Base-by-base conservation (phyloP, 2,888 invertebrate species). In the Parnassius glacialis region DNA sequence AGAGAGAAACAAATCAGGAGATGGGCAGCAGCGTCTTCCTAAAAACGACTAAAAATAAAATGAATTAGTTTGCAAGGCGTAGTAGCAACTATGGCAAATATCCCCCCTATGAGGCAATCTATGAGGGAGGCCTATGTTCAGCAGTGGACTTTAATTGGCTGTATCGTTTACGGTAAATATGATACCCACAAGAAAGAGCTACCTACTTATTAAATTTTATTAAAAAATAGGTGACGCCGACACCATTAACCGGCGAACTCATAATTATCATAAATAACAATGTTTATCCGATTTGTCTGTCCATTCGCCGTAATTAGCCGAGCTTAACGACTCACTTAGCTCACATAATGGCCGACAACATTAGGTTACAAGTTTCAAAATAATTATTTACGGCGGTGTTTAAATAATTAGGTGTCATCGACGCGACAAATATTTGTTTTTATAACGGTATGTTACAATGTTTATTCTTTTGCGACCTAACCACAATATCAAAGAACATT, bases 251-350 rank as follows among this genome's bases (percentile, higher is more conserved):
- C 53, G 64, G 67, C 64, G 61, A 68, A 69, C 65, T 64, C 66
- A 67, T 70, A 69, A 67, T 67, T 68, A 67, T 58, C 69, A 71
- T 74, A 71, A 72, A 74, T 73, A 74, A 71, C 73, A 73, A 74
- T 74, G 71, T 72, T 72, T 72, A 73, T 72, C 72, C 70, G 71
- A 74, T 74, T 74, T 74, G 74, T 74, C 73, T 68, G 71, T 74
- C 72, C 72, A 67, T 72, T 70, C 64, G 68, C 66, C 67, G 73
- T 73, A 73, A 74, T 74, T 73, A 72, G 71, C 70, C 70, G 71
- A 71, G 71, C 74, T 70, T 73, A 73, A 74, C 70, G 74, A 71
- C 72, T 73, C 74, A 71, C 71, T 72, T 72, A 71, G 72, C 72
- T 73, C 70, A 70, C 71, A 67, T 73, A 73, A 73, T 72, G 73